Percentiles rank a stretch among this genome's conserved stretches.
Conservation (phyloP, 2,888 invertebrate genomes). For the Protula sp. region DNA sequence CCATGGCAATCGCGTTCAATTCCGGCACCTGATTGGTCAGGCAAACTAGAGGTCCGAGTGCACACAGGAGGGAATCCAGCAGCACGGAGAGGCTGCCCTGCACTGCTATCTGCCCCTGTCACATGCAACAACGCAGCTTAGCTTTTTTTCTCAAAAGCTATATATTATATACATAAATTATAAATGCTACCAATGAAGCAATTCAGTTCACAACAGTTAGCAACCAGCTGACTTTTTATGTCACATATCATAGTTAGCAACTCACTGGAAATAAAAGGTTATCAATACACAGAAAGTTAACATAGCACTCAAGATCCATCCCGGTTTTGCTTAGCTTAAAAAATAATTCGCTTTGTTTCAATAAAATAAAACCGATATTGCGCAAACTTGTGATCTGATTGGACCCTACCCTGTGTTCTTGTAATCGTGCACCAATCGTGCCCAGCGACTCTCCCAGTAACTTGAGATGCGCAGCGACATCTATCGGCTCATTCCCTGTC, state of each 20-base stretch:
- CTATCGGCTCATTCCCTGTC: conserved; percentile 56
- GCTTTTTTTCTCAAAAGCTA: not conserved
- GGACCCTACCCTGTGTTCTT: conserved; percentile 80
- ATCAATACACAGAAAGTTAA: no score
- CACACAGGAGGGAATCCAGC: conserved; percentile 85
- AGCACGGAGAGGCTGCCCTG: conserved; percentile 90
- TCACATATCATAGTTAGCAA: no score
- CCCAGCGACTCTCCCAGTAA: conserved; percentile 87
- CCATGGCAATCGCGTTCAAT: conserved; percentile 61
- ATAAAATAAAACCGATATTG: no score
- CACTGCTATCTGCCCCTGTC: conserved; percentile 85
- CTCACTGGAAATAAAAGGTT: no score
- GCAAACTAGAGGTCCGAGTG: conserved; percentile 80
- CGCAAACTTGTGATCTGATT: no score
- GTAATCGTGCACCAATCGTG: conserved; percentile 85
- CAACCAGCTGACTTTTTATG: no score
- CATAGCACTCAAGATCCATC: no score
- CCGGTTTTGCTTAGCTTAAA: no score
- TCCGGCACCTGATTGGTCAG: conserved; percentile 78
- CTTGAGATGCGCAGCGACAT: conserved; percentile 87
- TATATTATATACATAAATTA: not conserved
- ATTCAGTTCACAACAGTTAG: no score
- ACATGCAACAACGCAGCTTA: conserved; percentile 16
- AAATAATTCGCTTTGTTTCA: no score
- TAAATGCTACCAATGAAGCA: not conserved